Base-by-base conservation (phyloP, 2,113 vertebrate species). In the Origma solitaria region DNA sequence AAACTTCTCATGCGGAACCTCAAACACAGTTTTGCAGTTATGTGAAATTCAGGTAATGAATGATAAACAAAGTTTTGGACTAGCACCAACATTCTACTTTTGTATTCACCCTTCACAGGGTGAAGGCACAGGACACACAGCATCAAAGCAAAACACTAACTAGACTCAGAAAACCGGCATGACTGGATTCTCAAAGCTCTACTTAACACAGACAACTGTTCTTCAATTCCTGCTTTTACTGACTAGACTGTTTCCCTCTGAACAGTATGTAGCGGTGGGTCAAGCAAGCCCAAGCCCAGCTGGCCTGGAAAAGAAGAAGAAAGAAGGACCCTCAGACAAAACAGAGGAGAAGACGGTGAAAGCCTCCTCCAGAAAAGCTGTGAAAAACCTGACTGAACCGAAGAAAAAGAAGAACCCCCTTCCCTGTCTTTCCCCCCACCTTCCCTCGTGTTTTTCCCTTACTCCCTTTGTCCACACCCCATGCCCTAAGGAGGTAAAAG, bases 61-160 rank as follows among this genome's bases (percentile, higher is more conserved):
- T n/a, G 53, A 90, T 64, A 92, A 94, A 82, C 53, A 49, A 76
- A 58, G 24, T 75, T 77, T 88, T 94, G 94, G 82, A 75, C 72
- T 62, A 58, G 57, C 51, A 80, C 64, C 91, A 93, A 90, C 44
- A 58, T 86, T 88, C 18, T 60, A 37, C 69, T 90, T 75, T 64
- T 64, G 33, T 44, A 50, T 92, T 94, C 70, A 72, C 31, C 25
- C 69, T 83, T 86, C 53, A 57, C 18, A 28, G 40, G 40, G 16
- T 25, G 53, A 66, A 50, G 27, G 19, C 71, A 47, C 45, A 50
- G 68, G 42, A 76, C 72, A 40, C 40, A 57, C 20, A 91, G 68
- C 79, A 91, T 44, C 57, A 88, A 96, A 96, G 60, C 1, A 5
- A 61, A 92, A 91, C 0, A 3, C 27, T 82, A 88, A 86, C 58